Conservation (phyloP, 2,888 invertebrate genomes). For the Digitonthophagus gazella region DNA sequence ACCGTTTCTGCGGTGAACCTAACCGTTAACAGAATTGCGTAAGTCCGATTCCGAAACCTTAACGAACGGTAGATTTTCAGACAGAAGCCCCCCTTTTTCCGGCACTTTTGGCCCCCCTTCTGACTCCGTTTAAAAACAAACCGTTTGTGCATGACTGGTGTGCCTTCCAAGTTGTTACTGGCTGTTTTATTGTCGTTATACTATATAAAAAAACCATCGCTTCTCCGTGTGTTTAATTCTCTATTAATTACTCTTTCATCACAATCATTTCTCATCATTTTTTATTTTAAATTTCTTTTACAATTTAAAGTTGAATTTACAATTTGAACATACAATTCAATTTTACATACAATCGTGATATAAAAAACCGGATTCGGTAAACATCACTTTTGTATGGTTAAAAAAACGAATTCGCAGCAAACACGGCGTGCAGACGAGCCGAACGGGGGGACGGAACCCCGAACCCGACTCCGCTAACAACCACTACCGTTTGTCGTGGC, state of each 20-base stretch:
- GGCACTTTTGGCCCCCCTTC: neutral
- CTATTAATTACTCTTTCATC: neutral
- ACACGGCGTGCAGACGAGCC: conserved; percentile 46
- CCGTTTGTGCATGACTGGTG: neutral
- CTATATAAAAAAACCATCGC: too few relatives aligned
- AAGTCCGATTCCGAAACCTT: conserved; percentile 57
- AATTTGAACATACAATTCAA: too few relatives aligned
- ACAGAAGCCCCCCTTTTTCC: neutral
- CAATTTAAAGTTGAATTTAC: too few relatives aligned
- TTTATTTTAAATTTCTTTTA: neutral
- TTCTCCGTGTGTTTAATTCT: too few relatives aligned
- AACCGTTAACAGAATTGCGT: conserved; percentile 90
- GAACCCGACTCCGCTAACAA: conserved; percentile 54
- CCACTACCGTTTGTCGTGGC: conserved; percentile 60
- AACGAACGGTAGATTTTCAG: neutral
- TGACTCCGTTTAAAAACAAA: neutral
- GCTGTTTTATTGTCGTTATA: neutral
- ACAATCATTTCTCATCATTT: conserved; percentile 4
- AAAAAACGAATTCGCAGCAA: too few relatives aligned
- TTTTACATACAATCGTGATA: too few relatives aligned
- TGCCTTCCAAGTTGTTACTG: neutral
- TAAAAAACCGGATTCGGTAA: too few relatives aligned
- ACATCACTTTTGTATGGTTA: too few relatives aligned
- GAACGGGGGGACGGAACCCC: conserved; percentile 44
- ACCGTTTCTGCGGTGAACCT: conserved; percentile 90